phyloP scores from a whole-genome alignment of 2,113 vertebrate species.

The Corynorhinus townsendii region DNA sequence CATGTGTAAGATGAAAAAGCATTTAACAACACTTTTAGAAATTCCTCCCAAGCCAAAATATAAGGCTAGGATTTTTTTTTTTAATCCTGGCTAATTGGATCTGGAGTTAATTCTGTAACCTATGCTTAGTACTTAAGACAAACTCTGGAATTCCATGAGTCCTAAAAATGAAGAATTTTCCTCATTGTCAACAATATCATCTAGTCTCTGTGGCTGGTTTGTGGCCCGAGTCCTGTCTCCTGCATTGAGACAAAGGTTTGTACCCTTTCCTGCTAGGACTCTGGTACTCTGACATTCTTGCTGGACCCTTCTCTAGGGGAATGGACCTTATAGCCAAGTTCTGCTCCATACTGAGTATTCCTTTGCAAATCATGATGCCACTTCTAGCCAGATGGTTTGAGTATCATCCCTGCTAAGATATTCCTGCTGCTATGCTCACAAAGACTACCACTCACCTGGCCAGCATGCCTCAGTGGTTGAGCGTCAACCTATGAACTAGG shows the following conservation, averaged over 20 bases:
- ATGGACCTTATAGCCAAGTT: not conserved
- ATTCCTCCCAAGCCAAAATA: not conserved
- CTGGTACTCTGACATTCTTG: not conserved
- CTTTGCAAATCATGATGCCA: not conserved
- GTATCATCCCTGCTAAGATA: not conserved
- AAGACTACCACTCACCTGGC: not conserved
- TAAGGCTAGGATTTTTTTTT: not conserved
- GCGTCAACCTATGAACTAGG: too few species aligned
- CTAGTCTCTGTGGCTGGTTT: not conserved
- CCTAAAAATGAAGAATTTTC: not conserved
- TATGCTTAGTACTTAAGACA: not conserved
- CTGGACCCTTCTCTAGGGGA: not conserved
- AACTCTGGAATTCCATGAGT: not conserved
- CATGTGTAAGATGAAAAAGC: not conserved
- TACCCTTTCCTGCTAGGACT: not conserved
- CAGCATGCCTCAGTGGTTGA: too few species aligned
- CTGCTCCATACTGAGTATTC: not conserved
- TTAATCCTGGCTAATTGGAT: not conserved
- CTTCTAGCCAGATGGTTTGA: not conserved
- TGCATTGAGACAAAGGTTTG: not conserved
- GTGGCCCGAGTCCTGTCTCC: not conserved
- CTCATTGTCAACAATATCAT: not conserved
- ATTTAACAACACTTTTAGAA: not conserved
- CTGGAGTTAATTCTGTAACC: not conserved
- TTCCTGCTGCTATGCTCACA: not conserved